Percentiles rank a stretch among this genome's conserved stretches.
These are phyloP conservation scores for Cataglyphis cursor DNA, from an alignment of 2,888 invertebrate genomes.

Conservation along the genomic window DNA sequence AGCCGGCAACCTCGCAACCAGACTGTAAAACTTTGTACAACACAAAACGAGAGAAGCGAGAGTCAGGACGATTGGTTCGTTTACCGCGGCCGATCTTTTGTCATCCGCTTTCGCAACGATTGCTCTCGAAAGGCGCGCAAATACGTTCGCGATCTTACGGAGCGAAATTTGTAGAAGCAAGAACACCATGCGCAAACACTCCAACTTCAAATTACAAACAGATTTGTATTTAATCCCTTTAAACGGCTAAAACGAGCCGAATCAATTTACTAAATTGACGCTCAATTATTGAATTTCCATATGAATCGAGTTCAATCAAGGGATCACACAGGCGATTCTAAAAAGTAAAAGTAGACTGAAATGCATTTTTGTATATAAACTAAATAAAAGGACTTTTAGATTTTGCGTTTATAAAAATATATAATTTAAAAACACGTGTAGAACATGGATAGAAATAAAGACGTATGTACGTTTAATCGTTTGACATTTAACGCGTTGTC, in stretches of 20 bases:
- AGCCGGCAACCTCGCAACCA: conserved; percentile 83
- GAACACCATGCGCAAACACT: not conserved
- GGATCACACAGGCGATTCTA: not conserved
- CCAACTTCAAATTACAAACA: no score
- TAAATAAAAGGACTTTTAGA: no score
- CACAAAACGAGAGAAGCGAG: conserved; percentile 76
- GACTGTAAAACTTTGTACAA: conserved; percentile 81
- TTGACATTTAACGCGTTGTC: conserved; percentile 27
- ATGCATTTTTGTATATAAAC: not conserved
- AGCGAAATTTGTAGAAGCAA: not conserved
- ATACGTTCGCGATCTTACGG: not conserved
- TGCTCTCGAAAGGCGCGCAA: conserved; percentile 1
- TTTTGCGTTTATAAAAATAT: not conserved
- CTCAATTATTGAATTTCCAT: not conserved
- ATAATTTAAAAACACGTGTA: not conserved
- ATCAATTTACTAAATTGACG: not conserved
- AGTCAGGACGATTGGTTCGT: conserved; percentile 70
- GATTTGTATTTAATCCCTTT: not conserved
- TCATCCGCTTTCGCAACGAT: conserved; percentile 63
- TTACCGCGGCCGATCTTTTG: conserved; percentile 64
- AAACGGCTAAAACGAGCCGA: not conserved
- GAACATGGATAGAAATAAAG: no score
- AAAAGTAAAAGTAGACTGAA: not conserved
- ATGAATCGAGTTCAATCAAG: not conserved
- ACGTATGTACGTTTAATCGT: not conserved